Base-by-base conservation (phyloP, 2,113 vertebrate genomes). In the sheep (Ovis aries) region DNA sequence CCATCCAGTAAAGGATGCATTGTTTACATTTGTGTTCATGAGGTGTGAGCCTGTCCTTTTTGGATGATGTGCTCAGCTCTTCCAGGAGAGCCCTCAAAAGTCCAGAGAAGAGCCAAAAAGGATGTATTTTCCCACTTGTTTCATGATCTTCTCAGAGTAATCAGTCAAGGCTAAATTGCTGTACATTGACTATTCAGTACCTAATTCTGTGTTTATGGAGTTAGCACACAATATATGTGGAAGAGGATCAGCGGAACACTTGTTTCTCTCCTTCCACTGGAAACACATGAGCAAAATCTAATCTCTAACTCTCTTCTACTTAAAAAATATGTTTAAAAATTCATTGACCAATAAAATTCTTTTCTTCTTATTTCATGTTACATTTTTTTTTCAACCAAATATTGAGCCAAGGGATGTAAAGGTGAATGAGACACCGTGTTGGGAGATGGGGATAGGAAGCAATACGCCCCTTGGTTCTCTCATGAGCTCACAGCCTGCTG, bases 241-340 rank as follows among this genome's bases (percentile, higher is more conserved):
- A 97, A 97, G 97, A 64, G 6, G 19, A 67, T 40, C 10, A 40
- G 19, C 23, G 7, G 91, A 64, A 52, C 78, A 91, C 94, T 88
- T 88, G 27, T 1, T 86, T 86, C 95, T 84, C 55, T 94, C 78
- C 90, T 90, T 88, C 60, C 62, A 95, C 40, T 7, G 80, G 89
- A 98, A 97, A 88, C 36, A 84, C 80, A 77, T 57, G 60, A 90
- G 27, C 36, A 93, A 96, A 97, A 91, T 88, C 87, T 88, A 36
- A 62, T 87, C 92, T 21, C 55, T 50, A 52, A 43, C n/a, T 91
- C 62, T 83, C 5, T 95, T 29, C 16, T 91, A 50, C 62, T 74
- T 92, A 71, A 89, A 96, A 94, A 57, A 25, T 14, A 67, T 62
- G n/a, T 8, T 14, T 0, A 53, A 82, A 89, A n/a, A 83, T 90